A percentile compares a stretch with the other conserved stretches of the same genome.
These are phyloP conservation scores for Drosophila ustulata DNA, from an alignment of 2,888 invertebrate genomes.

Conservation along the genomic window DNA sequence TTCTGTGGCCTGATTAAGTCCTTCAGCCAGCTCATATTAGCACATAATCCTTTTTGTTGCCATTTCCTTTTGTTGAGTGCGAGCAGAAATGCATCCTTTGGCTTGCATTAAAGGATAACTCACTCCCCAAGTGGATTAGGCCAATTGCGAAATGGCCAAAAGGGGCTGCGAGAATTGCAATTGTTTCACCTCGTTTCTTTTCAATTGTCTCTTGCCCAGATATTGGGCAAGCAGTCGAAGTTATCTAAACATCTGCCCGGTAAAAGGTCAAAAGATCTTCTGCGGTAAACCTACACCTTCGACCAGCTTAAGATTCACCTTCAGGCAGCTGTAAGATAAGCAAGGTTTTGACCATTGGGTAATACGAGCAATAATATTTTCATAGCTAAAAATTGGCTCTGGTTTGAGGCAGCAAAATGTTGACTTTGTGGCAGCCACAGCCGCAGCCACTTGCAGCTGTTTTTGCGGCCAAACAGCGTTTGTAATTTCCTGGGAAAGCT, in stretches of 20 bases:
- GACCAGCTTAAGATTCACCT: slow-evolving; percentile 38
- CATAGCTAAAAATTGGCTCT: slow-evolving; percentile 54
- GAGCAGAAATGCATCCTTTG: slow-evolving; percentile 42
- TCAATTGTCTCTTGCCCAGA: slow-evolving; percentile 44
- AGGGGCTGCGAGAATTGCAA: slow-evolving; percentile 26
- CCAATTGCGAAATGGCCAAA: slow-evolving; percentile 36
- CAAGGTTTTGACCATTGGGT: slow-evolving; percentile 29
- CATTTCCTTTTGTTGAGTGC: slow-evolving; percentile 15
- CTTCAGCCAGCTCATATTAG: slow-evolving; percentile 9
- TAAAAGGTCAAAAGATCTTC: slow-evolving; percentile 68
- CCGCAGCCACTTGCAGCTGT: slow-evolving; percentile 59
- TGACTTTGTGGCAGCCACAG: slow-evolving; percentile 41
- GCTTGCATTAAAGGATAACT: slow-evolving; percentile 31
- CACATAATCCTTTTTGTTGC: slow-evolving; percentile 30
- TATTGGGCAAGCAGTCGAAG: slow-evolving; percentile 32
- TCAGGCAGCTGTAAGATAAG: slow-evolving; percentile 40
- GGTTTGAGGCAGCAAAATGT: slow-evolving; percentile 35
- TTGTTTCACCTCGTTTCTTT: slow-evolving; percentile 6
- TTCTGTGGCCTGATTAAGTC: slow-evolving; percentile 26
- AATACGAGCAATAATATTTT: slow-evolving; percentile 61
- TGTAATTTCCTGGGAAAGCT: slow-evolving; percentile 78
- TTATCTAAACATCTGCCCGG: slow-evolving; percentile 57
- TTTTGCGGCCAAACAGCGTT: slow-evolving; percentile 27
- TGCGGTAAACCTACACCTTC: slow-evolving; percentile 47
- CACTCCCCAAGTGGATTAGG: slow-evolving; percentile 38